A percentile compares a stretch with the other conserved stretches of the same genome.
phyloP scores from a whole-genome alignment of 2,113 vertebrate species.

The Zosterops lateralis region DNA sequence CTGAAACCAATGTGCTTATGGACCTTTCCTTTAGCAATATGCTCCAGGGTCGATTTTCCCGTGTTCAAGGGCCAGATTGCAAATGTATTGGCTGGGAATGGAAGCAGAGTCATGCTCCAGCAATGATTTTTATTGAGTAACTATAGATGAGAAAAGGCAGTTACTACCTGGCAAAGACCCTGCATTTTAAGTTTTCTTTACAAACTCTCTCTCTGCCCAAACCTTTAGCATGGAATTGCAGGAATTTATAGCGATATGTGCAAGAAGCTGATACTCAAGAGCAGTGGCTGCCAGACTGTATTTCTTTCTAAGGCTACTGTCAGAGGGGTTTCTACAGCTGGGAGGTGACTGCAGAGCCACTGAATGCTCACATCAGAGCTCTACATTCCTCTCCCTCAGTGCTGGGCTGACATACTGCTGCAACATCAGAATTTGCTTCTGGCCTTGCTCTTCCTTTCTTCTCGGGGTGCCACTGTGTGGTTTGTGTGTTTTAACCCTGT shows the following conservation, averaged over 20 bases:
- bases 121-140: constrained; percentile 45
- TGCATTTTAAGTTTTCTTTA: constrained; percentile 11
- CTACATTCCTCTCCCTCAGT: not conserved
- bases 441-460: not conserved
- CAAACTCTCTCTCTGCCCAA: not conserved
- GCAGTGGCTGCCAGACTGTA: not conserved
- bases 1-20: not conserved
- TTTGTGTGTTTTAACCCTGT: not conserved
- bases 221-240: not conserved
- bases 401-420: not conserved
- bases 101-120: constrained; percentile 14
- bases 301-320: not conserved
- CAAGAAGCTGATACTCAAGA: not conserved
- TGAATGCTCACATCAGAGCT: not conserved
- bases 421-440: not conserved
- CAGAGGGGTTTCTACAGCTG: not conserved
- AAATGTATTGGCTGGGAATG: constrained; percentile 16
- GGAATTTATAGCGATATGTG: not conserved
- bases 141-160: constrained; percentile 10
- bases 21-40: not conserved
- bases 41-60: not conserved
- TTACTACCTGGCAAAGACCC: constrained; percentile 3
- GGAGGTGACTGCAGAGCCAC: not conserved
- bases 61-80: constrained; percentile 13
- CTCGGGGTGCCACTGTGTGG: rapidly evolving